phyloP scores from a whole-genome alignment of 2,113 vertebrate genomes.

The Pachycephala philippinensis region DNA sequence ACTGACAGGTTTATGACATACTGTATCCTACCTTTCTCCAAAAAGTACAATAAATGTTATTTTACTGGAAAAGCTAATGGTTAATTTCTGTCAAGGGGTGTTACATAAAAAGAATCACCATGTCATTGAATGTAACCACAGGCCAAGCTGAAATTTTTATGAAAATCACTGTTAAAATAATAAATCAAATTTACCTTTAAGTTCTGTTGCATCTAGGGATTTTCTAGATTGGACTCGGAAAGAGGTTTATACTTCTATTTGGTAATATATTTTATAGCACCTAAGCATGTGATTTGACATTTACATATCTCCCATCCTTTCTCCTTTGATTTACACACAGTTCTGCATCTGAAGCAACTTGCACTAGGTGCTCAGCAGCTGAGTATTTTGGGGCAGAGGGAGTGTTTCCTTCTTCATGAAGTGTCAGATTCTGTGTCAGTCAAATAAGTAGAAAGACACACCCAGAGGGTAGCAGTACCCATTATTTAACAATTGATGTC shows the following conservation, averaged over 20 bases:
- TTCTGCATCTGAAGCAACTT: neutral
- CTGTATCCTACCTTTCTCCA: neutral
- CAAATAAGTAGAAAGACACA: neutral
- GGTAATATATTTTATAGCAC: neutral
- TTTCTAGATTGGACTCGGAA: neutral
- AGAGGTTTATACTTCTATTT: neutral
- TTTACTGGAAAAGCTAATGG: neutral
- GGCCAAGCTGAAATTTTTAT: neutral
- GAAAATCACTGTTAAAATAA: neutral
- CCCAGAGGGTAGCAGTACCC: neutral
- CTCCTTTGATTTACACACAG: neutral
- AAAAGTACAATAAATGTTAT: neutral
- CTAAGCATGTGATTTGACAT: neutral
- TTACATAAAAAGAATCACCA: neutral
- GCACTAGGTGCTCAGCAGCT: neutral
- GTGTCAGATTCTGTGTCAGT: neutral
- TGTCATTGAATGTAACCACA: neutral
- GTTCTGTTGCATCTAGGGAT: neutral
- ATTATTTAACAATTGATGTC: neutral
- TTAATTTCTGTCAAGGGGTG: neutral
- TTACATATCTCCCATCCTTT: neutral
- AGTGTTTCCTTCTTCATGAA: neutral
- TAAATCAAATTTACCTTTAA: neutral
- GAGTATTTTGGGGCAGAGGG: fast-evolving
- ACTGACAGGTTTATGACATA: neutral